These are phyloP conservation scores for Blastobasis lacticolella DNA, from an alignment of 2,888 invertebrate genomes.

Conservation along the genomic window DNA sequence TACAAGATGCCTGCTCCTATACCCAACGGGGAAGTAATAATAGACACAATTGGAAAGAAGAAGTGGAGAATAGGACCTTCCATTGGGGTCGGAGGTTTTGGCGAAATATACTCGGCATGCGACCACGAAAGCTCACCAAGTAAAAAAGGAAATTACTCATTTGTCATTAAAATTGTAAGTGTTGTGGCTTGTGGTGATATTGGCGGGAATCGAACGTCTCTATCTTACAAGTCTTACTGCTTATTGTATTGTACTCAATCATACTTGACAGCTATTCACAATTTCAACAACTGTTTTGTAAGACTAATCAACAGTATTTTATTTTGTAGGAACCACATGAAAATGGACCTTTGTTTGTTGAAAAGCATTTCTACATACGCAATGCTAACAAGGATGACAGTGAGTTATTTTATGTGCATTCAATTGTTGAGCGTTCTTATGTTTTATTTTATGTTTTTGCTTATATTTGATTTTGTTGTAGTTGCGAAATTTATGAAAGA, in stretches of 20 bases:
- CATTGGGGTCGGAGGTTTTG: slow-evolving; percentile 94
- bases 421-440: not conserved
- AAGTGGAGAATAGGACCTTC: slow-evolving; percentile 91
- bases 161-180: slow-evolving; percentile 87
- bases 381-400: slow-evolving; percentile 82
- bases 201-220: no score
- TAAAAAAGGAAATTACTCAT: slow-evolving; percentile 73
- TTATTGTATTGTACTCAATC: no score
- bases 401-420: slow-evolving; percentile 38
- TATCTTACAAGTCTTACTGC: no score
- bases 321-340: slow-evolving; percentile 85
- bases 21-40: slow-evolving; percentile 83
- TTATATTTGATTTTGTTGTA: slow-evolving; percentile 39
- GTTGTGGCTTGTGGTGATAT: not conserved
- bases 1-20: slow-evolving; percentile 81
- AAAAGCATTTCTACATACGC: slow-evolving; percentile 91
- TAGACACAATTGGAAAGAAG: slow-evolving; percentile 80
- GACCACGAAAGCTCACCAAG: slow-evolving; percentile 69
- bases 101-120: slow-evolving; percentile 92
- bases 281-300: not conserved
- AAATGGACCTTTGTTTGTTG: slow-evolving; percentile 96
- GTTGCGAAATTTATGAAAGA: slow-evolving; percentile 81
- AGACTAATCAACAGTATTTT: slow-evolving; percentile 2
- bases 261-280: no score
- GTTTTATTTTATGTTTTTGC: not conserved